Conservation (phyloP, 2,113 vertebrate species). For the Tauraco erythrolophus region DNA sequence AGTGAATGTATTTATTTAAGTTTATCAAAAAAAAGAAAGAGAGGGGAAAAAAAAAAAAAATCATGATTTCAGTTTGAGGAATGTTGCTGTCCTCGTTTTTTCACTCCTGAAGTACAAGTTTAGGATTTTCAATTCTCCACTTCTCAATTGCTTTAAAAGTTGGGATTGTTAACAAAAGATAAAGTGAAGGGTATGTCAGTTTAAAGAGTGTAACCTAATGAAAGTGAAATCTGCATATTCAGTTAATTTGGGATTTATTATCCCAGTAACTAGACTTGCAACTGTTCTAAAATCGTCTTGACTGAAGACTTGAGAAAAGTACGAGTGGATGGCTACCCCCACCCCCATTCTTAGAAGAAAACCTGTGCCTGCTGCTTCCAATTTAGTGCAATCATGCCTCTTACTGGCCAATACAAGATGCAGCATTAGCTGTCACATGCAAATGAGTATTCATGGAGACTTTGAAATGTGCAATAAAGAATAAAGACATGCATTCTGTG, state of each 20-base stretch:
- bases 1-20: neutral
- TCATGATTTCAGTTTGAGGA: neutral
- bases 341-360: conserved; percentile 75
- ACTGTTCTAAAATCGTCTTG: conserved; percentile 76
- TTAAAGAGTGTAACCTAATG: conserved; percentile 72
- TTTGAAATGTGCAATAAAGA: conserved; percentile 75
- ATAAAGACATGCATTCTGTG: conserved; percentile 66
- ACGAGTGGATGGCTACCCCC: conserved; percentile 76
- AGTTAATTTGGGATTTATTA: conserved; percentile 80
- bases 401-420: conserved; percentile 80
- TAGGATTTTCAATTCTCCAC: conserved; percentile 59
- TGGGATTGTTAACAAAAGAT: conserved; percentile 62
- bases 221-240: conserved; percentile 67
- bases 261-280: conserved; percentile 78
- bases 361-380: conserved; percentile 80
- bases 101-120: conserved; percentile 33
- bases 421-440: conserved; percentile 79
- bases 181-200: conserved; percentile 64
- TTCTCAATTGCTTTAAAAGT: conserved; percentile 33
- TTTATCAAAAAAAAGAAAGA: neutral
- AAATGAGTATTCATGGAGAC: conserved; percentile 67
- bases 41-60: neutral
- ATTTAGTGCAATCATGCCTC: conserved; percentile 85
- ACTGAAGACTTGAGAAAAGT: conserved; percentile 73
- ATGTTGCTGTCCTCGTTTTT: conserved; percentile 11